Base-by-base conservation (phyloP, 2,113 vertebrate genomes). In the Oophaga pumilio region DNA sequence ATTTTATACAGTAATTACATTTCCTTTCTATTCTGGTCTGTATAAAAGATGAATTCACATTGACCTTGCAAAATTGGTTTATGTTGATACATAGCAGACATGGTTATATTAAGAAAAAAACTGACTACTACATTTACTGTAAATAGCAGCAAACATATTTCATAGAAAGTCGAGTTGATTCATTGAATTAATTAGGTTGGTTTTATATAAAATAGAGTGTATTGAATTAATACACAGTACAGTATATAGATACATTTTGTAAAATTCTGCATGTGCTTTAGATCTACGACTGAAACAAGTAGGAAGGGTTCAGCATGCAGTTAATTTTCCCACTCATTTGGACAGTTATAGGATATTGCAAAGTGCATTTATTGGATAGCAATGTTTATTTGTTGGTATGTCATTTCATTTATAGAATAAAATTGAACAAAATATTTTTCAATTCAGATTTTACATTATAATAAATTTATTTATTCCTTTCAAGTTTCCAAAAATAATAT, bases 1-100 rank as follows among this genome's bases (percentile, higher is more conserved):
- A 64, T 85, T 76, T 52, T 85, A 17, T 60, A 18, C 1, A 13
- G 57, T 86, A 78, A 86, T 79, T 78, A 6, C 24, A 86, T 86
- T 86, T 86, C 74, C 85, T 68, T 86, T 78, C 85, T 86, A 86
- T 86, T 86, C 74, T 86, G 59, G 74, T 86, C 76, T 79, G 14
- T 78, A 86, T 66, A 78, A 86, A 86, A 77, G 59, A 18, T 60
- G 28, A 74, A 85, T 85, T 53, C 33, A 73, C 28, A 17, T 76
- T 11, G 62, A 49, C 22, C 13, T 53, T n/a, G 26, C 33, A 66
- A 57, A 85, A 85, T 77, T 85, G 20, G 84, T 64, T 78, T 66
- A 66, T 50, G 71, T 15, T 64, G 84, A 85, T 78, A 66, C 59
- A 78, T 26, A 52, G 43, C 84, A 85, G 84, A 66, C 73, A 52